Evolutionary conservation across 2,113 vertebrate genomes (phyloP).

Genomic region (Callorhinus ursinus): DNA sequence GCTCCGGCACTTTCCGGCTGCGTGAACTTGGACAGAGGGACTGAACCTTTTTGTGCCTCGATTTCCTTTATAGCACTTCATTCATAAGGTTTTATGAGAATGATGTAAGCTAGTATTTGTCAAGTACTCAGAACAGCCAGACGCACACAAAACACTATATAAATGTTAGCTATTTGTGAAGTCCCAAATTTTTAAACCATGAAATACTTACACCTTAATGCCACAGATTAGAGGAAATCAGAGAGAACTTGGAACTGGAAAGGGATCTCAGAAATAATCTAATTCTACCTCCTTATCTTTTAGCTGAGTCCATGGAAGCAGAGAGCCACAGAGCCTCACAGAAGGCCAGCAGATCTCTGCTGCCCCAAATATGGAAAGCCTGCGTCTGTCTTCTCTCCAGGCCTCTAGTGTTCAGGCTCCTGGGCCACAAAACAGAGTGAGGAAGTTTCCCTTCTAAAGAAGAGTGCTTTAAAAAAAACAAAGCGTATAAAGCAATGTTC

Average conservation of each 20-base stretch:
- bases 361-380: neutral
- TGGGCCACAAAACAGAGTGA: neutral
- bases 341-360: neutral
- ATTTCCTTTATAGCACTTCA: neutral
- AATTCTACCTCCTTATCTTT: neutral
- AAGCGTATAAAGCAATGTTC: neutral
- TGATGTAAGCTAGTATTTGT: neutral
- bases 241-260: neutral
- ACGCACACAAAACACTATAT: no score
- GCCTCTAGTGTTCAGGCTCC: rapidly evolving
- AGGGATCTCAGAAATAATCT: neutral
- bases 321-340: no score
- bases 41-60: rapidly evolving
- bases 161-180: neutral
- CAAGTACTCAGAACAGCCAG: neutral
- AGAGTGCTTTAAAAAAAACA: neutral
- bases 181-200: neutral
- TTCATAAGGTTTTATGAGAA: neutral
- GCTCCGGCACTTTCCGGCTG: neutral
- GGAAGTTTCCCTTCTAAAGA: neutral
- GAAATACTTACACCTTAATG: neutral
- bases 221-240: neutral
- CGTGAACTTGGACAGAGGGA: neutral
- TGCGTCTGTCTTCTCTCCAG: rapidly evolving
- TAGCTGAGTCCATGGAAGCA: rapidly evolving